phyloP scores from a whole-genome alignment of 2,113 vertebrate genomes.

The Peromyscus polionotus region DNA sequence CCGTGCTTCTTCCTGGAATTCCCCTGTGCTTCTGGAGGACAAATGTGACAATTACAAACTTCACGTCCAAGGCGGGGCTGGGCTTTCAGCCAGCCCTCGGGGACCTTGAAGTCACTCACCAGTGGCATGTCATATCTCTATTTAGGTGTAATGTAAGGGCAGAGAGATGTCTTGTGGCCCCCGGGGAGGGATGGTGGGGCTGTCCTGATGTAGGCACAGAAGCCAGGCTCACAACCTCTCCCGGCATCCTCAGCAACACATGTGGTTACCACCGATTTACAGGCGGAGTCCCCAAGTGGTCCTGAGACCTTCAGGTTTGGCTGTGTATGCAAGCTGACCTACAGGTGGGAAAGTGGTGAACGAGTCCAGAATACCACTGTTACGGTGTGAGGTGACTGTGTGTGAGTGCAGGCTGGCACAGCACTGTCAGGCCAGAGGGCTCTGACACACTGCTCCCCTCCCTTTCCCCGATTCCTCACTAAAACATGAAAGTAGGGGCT shows the following conservation, averaged over 20 bases:
- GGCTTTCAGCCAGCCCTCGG: not conserved
- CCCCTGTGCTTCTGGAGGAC: not conserved
- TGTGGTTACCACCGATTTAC: not conserved
- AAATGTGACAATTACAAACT: not conserved
- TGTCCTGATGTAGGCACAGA: not conserved
- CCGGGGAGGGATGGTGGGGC: not conserved
- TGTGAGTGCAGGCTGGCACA: rapidly evolving
- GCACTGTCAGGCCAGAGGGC: not conserved
- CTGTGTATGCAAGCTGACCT: too few species aligned
- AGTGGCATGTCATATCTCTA: not conserved
- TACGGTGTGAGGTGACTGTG: rapidly evolving
- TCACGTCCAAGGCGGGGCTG: not conserved
- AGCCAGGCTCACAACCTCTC: not conserved
- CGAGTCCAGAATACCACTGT: not conserved
- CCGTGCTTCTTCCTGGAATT: slow-evolving; percentile 11
- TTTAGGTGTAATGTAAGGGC: not conserved
- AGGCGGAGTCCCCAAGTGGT: not conserved
- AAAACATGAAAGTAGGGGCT: not conserved
- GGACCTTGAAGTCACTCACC: not conserved
- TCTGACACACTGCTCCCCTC: not conserved
- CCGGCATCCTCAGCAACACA: rapidly evolving
- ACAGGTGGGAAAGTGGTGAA: rapidly evolving
- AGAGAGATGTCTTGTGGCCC: not conserved
- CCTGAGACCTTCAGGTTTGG: not conserved
- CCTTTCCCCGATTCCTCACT: not conserved